Percentiles rank a stretch among this genome's conserved stretches.
Conservation (phyloP, 2,888 invertebrate genomes). For the Phasia obesa region DNA sequence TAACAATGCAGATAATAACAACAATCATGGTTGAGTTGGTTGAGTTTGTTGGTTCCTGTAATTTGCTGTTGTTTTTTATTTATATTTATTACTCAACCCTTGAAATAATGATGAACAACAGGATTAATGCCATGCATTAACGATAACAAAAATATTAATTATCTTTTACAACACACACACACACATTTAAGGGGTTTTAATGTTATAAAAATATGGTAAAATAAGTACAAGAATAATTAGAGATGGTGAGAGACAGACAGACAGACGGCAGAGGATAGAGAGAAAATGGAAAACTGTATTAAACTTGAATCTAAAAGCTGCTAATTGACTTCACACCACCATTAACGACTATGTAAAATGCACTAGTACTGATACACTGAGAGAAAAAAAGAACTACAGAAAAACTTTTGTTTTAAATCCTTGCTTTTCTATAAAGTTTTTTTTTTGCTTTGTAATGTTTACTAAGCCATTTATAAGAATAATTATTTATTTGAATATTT, state of each 20-base stretch:
- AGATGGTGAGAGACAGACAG: neutral
- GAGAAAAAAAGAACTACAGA: too few species aligned
- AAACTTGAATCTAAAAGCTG: constrained; percentile 50
- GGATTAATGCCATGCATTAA: constrained; percentile 26
- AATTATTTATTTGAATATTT: neutral
- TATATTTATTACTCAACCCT: constrained; percentile 35
- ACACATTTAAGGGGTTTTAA: neutral
- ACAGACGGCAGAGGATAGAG: neutral
- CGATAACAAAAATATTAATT: constrained; percentile 67
- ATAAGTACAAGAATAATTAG: neutral
- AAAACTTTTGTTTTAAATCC: too few species aligned
- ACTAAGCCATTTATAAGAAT: too few species aligned
- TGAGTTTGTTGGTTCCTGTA: constrained; percentile 9
- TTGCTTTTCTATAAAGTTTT: too few species aligned
- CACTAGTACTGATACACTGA: neutral
- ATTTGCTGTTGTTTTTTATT: constrained; percentile 40
- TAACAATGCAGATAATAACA: constrained; percentile 34
- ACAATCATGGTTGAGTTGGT: constrained; percentile 23
- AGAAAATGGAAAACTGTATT: constrained; percentile 9
- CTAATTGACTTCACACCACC: constrained; percentile 61
- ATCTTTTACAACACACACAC: constrained; percentile 44
- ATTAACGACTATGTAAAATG: constrained; percentile 20
- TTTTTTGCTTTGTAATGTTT: too few species aligned
- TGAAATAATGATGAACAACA: constrained; percentile 49
- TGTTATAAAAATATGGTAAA: constrained; percentile 14